Percentiles rank a stretch among this genome's conserved stretches.
phyloP scores from a whole-genome alignment of 2,113 vertebrate genomes.

The Dolichallabes microphthalmus region DNA sequence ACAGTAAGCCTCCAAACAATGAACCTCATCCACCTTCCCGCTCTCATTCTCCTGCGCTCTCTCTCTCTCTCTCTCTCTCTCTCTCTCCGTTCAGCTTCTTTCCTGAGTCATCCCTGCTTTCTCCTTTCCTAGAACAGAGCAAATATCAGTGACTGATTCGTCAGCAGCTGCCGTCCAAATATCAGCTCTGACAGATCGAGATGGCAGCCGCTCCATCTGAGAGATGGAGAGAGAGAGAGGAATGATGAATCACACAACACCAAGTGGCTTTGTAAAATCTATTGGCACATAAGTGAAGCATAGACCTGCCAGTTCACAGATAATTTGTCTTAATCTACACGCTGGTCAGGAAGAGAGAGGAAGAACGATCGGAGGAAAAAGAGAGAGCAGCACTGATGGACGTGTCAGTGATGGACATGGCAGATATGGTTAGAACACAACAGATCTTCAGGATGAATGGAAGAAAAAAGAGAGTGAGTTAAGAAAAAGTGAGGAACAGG shows the following conservation, averaged over 20 bases:
- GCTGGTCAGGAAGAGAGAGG: background rate
- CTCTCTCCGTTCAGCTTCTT: slow-evolving; percentile 21
- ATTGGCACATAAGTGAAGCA: slow-evolving; percentile 49
- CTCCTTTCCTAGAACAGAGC: slow-evolving; percentile 35
- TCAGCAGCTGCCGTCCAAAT: slow-evolving; percentile 37
- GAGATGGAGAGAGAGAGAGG: slow-evolving; percentile 18
- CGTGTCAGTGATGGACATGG: background rate
- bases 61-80: background rate
- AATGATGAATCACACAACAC: slow-evolving; percentile 41
- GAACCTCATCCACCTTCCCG: slow-evolving; percentile 34
- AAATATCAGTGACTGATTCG: slow-evolving; percentile 26
- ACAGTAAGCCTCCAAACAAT: slow-evolving; percentile 38
- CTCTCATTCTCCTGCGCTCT: background rate
- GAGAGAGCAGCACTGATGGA: background rate
- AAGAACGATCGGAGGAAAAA: background rate
- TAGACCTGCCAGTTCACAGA: slow-evolving; percentile 10
- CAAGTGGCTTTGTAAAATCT: slow-evolving; percentile 48
- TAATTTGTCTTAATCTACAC: slow-evolving; percentile 48
- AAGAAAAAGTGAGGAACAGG: background rate
- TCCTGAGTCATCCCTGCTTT: slow-evolving; percentile 32
- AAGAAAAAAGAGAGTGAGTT: slow-evolving; percentile 13
- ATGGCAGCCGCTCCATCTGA: slow-evolving; percentile 45
- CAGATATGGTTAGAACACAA: slow-evolving; percentile 20
- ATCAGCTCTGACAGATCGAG: slow-evolving; percentile 47
- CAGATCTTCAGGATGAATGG: background rate